Evolutionary conservation across 1,140 invertebrate species (phyloP).

Genomic region (Leptinotarsa texana): DNA sequence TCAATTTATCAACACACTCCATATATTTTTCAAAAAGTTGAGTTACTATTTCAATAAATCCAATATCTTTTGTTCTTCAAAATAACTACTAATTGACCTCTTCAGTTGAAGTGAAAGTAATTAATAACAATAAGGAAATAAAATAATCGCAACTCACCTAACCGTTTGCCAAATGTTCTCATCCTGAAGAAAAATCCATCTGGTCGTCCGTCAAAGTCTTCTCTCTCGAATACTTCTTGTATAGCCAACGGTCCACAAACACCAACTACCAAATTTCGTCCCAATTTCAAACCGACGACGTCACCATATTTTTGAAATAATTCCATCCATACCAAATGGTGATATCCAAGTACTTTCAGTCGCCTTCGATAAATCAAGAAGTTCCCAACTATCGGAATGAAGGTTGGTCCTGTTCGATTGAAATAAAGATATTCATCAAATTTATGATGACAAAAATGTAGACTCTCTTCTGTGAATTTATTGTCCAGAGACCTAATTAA

Average conservation of each 20-base stretch:
- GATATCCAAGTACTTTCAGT: slow-evolving; percentile 60
- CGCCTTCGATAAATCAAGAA: slow-evolving; percentile 62
- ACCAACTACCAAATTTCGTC: slow-evolving; percentile 64
- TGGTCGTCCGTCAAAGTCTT: slow-evolving; percentile 73
- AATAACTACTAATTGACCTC: too few relatives aligned
- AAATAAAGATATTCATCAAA: neutral
- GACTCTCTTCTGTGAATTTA: too few relatives aligned
- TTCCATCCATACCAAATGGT: slow-evolving; percentile 65
- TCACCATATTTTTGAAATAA: slow-evolving; percentile 64
- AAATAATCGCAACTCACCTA: slow-evolving; percentile 55
- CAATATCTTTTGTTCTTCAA: too few relatives aligned
- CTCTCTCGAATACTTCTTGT: slow-evolving; percentile 63
- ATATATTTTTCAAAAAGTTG: too few relatives aligned
- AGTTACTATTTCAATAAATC: too few relatives aligned
- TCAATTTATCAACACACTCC: too few relatives aligned
- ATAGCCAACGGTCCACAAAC: slow-evolving; percentile 65
- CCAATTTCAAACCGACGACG: slow-evolving; percentile 69
- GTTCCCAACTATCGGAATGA: slow-evolving; percentile 71
- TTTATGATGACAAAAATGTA: too few relatives aligned
- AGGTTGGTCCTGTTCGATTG: slow-evolving; percentile 65
- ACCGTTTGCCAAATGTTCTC: slow-evolving; percentile 69
- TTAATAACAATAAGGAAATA: neutral
- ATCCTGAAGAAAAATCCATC: slow-evolving; percentile 72
- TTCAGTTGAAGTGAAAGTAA: too few relatives aligned
- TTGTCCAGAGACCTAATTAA: too few relatives aligned